A percentile compares a stretch with the other conserved stretches of the same genome.
Evolutionary conservation across 1,140 invertebrate genomes (phyloP).

Genomic region (Drosophila prosaltans): DNA sequence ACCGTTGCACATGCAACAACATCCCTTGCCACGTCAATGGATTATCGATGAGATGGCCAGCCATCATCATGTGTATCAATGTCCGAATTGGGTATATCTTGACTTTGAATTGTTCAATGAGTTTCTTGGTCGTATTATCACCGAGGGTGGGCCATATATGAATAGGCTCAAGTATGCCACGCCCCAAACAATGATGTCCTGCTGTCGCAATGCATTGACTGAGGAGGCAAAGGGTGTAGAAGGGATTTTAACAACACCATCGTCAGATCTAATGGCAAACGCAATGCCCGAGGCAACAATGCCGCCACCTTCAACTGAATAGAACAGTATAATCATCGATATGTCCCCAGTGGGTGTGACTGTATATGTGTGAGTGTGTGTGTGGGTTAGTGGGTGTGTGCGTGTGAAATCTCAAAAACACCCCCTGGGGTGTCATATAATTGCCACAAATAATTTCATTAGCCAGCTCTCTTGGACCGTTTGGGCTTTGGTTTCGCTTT

Average conservation of each 20-base stretch:
- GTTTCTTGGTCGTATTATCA: slow-evolving; percentile 45
- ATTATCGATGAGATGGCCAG: slow-evolving; percentile 83
- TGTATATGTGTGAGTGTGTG: not conserved
- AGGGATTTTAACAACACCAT: not conserved
- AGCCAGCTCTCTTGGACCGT: slow-evolving; percentile 34
- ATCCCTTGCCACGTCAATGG: slow-evolving; percentile 86
- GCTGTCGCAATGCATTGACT: slow-evolving; percentile 14
- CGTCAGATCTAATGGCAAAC: not conserved
- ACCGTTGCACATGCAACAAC: not conserved
- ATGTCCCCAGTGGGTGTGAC: slow-evolving; percentile 1
- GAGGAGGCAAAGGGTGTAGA: slow-evolving; percentile 11
- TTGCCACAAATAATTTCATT: slow-evolving; percentile 77
- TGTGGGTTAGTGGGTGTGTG: not conserved
- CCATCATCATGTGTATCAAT: slow-evolving; percentile 53
- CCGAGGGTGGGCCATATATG: slow-evolving; percentile 12
- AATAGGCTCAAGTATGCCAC: slow-evolving; percentile 13
- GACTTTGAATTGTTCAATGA: slow-evolving; percentile 40
- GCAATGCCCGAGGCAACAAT: not conserved
- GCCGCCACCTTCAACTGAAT: not conserved
- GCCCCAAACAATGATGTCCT: slow-evolving; percentile 23
- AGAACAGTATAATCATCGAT: not conserved
- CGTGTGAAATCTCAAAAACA: slow-evolving; percentile 42
- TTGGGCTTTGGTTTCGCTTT: slow-evolving; percentile 57
- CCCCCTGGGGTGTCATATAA: slow-evolving; percentile 65
- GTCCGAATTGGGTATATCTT: slow-evolving; percentile 46